Evolutionary conservation across 2,113 vertebrate species (phyloP).

Genomic region (Arvicanthis niloticus): DNA sequence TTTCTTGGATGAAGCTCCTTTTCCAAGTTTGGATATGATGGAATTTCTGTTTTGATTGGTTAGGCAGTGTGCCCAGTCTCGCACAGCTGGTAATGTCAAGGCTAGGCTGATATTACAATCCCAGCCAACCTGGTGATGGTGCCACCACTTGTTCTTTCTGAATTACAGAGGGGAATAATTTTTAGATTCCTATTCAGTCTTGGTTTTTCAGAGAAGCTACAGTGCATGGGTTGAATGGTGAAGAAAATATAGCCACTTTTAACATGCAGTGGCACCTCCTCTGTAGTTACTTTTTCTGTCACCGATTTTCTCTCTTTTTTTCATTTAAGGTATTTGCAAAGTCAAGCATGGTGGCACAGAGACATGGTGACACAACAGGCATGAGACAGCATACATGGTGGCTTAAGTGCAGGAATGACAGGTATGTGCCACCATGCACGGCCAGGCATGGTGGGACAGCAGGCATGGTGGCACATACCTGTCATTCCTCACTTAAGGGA

Average conservation of each 20-base stretch:
- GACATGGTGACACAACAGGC: neutral
- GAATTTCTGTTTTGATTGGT: slow-evolving; percentile 39
- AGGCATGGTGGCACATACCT: neutral
- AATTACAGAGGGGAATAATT: neutral
- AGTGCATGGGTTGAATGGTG: neutral
- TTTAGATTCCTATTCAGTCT: slow-evolving; percentile 27
- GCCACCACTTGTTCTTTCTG: neutral
- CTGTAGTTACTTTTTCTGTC: neutral
- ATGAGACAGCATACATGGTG: neutral
- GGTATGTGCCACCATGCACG: too few species aligned
- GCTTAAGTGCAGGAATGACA: too few species aligned
- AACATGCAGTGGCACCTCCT: neutral
- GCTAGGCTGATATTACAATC: slow-evolving; percentile 9
- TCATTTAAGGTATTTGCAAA: slow-evolving; percentile 11
- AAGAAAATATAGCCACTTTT: neutral
- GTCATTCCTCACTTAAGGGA: neutral
- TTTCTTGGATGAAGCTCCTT: slow-evolving; percentile 1
- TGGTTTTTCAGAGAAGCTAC: slow-evolving; percentile 31
- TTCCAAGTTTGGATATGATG: slow-evolving; percentile 40
- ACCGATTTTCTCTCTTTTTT: neutral
- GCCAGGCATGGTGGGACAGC: neutral
- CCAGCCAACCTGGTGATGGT: slow-evolving; percentile 5
- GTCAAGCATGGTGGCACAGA: neutral
- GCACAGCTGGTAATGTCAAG: slow-evolving; percentile 5
- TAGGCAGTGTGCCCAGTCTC: neutral